Evolutionary conservation across 2,888 invertebrate genomes (phyloP).

Genomic region (Liopterus haemorrhoidalis): DNA sequence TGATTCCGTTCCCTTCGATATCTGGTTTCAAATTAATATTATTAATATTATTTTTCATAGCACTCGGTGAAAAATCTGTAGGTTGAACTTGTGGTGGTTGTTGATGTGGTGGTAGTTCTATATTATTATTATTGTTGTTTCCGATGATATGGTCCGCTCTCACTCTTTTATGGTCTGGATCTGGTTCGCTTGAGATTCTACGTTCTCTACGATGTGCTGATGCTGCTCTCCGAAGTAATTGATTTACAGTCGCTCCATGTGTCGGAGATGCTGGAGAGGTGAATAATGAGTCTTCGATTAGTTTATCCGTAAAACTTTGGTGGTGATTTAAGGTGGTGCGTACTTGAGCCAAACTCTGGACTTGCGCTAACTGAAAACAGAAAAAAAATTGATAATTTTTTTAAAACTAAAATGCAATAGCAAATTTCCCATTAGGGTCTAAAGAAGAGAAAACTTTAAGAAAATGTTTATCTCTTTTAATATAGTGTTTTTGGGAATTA

Average conservation of each 20-base stretch:
- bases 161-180: constrained; percentile 57
- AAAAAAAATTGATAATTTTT: constrained; percentile 10
- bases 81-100: constrained; percentile 49
- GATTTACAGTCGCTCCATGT: constrained; percentile 55
- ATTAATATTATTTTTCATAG: constrained; percentile 51
- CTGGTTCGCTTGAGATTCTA: constrained; percentile 60
- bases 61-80: constrained; percentile 54
- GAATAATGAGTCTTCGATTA: constrained; percentile 53
- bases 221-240: constrained; percentile 57
- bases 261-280: constrained; percentile 52
- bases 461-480: too few relatives aligned
- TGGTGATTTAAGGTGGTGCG: constrained; percentile 41
- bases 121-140: constrained; percentile 56
- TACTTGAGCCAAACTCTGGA: constrained; percentile 58
- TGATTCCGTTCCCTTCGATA: constrained; percentile 45
- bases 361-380: constrained; percentile 55
- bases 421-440: too few relatives aligned
- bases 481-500: neutral
- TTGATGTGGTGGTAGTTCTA: constrained; percentile 39
- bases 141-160: constrained; percentile 45
- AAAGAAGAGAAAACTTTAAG: too few relatives aligned
- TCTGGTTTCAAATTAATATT: constrained; percentile 43
- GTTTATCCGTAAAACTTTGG: constrained; percentile 45
- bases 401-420: too few relatives aligned
- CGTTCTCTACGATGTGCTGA: constrained; percentile 49